Evolutionary conservation across 2,797 vertebrate species (phyloP), one percentile per base, ranked within the genome.

Genomic region (Rhincodon typus): DNA sequence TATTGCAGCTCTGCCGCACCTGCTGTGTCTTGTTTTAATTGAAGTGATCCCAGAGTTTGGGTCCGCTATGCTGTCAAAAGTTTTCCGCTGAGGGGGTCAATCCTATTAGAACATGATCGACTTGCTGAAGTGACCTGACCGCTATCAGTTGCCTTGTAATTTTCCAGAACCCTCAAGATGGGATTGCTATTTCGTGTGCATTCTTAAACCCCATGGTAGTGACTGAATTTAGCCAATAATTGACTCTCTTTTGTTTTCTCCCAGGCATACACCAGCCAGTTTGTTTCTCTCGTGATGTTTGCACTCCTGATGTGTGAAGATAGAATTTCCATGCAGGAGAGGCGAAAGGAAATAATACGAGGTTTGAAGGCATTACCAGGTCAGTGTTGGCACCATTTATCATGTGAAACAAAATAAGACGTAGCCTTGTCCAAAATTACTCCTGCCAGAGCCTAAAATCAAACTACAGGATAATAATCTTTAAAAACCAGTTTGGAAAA

Each of bases 191-290:
- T 7, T 93, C 27, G 13, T 38, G 62, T 69, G 62, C 38, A 23
- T 30, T 42, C 86, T 15, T 12, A 21, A n/a, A 19, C 30, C 7
- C 53, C 87, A n/a, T 21, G 2, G 66, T 38, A 12, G 23, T 12
- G 3, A 25, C 42, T 38, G 66, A 25, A 69, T 25, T 13, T 91
- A n/a, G 57, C 34, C n/a, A 38, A 10, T 93, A 67, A 67, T 3
- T 69, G 23, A 57, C 53, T 57, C 69, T 6, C 42, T 62, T 79
- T 77, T n/a, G 94, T 42, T 96, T 15, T 96, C 13, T 1, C 95
- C 38, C 97, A 99, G 99, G 99, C 99, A 30, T 99, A 99, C 96
- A 99, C 99, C 96, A 99, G 99, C 97, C 99, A 99, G 97, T 99
- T 99, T 95, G 99, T 99, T 96, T 98, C 99, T 3, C 97, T 99